These are phyloP conservation scores for Pterocles gutturalis DNA, from an alignment of 2,113 vertebrate genomes.

Conservation along the genomic window DNA sequence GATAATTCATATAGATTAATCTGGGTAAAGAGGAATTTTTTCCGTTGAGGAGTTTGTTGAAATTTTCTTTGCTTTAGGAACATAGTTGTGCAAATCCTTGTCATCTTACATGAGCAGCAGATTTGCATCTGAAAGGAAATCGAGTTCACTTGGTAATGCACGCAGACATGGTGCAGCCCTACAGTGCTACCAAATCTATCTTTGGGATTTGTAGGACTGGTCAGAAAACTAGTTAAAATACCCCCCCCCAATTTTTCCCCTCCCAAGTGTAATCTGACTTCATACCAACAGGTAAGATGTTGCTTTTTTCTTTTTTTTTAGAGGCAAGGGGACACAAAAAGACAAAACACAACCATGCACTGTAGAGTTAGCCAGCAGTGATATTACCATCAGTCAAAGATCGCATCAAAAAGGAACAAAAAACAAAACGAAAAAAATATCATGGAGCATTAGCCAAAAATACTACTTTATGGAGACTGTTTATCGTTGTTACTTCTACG, in stretches of 20 bases:
- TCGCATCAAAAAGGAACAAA: not conserved
- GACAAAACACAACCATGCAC: not conserved
- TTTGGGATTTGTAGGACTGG: not conserved
- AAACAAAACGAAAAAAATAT: no score
- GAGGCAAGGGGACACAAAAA: not conserved
- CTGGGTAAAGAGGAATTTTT: not conserved
- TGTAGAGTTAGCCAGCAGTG: fast-evolving
- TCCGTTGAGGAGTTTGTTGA: not conserved
- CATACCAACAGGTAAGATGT: fast-evolving
- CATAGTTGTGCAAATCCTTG: not conserved
- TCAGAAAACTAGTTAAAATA: not conserved
- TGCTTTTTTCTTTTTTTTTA: not conserved
- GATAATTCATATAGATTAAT: not conserved
- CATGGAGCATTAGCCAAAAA: not conserved
- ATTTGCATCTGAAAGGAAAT: not conserved
- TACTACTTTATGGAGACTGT: not conserved
- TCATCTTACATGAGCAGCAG: not conserved
- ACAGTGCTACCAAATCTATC: fast-evolving
- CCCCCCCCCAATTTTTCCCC: fast-evolving
- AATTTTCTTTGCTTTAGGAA: not conserved
- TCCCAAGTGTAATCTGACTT: not conserved
- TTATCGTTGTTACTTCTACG: not conserved
- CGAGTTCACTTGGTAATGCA: not conserved
- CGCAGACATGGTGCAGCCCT: not conserved
- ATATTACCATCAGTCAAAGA: not conserved